Evolutionary conservation across 2,797 vertebrate genomes (phyloP).

Genomic region (Heteromormyrus szaboi): DNA sequence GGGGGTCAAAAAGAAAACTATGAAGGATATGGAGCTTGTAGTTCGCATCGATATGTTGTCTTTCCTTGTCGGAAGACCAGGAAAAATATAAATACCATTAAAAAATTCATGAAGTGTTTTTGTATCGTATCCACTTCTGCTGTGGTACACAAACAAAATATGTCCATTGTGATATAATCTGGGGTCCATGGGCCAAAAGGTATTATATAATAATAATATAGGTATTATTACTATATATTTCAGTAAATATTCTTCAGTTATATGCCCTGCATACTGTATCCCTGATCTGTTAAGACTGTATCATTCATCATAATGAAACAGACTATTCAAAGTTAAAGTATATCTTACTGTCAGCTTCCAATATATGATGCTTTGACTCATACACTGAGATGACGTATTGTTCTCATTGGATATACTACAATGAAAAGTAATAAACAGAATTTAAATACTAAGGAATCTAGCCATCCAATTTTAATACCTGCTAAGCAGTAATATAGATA

Average conservation of each 20-base stretch:
- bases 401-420: neutral
- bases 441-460: neutral
- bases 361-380: neutral
- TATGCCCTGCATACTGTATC: neutral
- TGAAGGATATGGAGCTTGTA: neutral
- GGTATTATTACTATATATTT: neutral
- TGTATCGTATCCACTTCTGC: neutral
- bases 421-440: neutral
- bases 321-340: neutral
- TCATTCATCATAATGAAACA: neutral
- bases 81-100: neutral
- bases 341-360: neutral
- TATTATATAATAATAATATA: neutral
- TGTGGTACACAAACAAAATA: neutral
- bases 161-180: neutral
- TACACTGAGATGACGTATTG: neutral
- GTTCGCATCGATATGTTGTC: neutral
- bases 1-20: slow-evolving; percentile 26
- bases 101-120: neutral
- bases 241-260: neutral
- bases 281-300: neutral
- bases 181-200: neutral
- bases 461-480: neutral
- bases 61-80: neutral
- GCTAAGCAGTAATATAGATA: neutral